phyloP scores from a whole-genome alignment of 35 echinoderm and acorn worm species.

The Apostichopus parvimensis region DNA sequence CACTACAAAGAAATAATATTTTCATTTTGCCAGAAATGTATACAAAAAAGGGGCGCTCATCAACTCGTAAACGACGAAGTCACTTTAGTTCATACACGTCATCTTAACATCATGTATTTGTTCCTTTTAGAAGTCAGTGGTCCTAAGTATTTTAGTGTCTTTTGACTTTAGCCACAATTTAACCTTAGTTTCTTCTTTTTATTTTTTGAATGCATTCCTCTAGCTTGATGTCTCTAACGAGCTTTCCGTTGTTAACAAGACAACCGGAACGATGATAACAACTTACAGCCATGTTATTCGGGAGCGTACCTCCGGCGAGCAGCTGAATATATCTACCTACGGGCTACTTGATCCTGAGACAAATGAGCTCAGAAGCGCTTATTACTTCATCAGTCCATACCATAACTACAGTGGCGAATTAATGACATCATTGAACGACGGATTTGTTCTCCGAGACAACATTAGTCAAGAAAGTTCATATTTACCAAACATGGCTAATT shows the following conservation, averaged over 20 bases:
- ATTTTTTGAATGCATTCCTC: not conserved
- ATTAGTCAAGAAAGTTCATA: not conserved
- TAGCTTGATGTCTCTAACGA: not conserved
- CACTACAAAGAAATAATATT: too few relatives aligned
- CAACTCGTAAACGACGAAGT: too few relatives aligned
- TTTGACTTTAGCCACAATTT: too few relatives aligned
- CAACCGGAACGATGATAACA: not conserved
- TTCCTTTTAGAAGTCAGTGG: too few relatives aligned
- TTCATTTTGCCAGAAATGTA: too few relatives aligned
- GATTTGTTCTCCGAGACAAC: not conserved
- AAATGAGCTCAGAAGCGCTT: not conserved
- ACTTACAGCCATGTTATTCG: not conserved
- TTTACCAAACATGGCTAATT: not conserved
- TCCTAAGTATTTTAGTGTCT: too few relatives aligned
- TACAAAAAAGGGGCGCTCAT: too few relatives aligned
- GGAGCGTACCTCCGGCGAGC: not conserved
- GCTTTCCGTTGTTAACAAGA: not conserved
- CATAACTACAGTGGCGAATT: not conserved
- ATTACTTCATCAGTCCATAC: not conserved
- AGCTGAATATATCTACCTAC: not conserved
- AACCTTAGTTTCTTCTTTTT: not conserved
- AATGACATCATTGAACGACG: not conserved
- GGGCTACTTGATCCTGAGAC: not conserved
- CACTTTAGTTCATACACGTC: too few relatives aligned
- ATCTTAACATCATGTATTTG: too few relatives aligned